Base-by-base conservation (phyloP, 1,140 invertebrate genomes). In the Ostrea denselamellosa region DNA sequence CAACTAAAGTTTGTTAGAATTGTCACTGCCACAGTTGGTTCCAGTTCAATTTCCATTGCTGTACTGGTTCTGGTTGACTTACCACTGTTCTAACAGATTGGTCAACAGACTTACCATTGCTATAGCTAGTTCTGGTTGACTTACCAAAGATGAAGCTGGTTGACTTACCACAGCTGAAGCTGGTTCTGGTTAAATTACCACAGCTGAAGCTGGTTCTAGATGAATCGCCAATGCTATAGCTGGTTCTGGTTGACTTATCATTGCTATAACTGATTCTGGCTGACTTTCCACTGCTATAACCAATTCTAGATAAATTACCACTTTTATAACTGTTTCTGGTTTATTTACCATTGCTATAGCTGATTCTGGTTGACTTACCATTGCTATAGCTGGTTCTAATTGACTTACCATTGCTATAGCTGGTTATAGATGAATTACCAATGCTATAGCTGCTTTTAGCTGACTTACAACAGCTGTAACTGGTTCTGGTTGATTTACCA, bases 341-440 rank as follows among this genome's bases (percentile, higher is more conserved):
- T 68, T 0, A 52, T 28, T 53, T 83, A 83, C 0, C 0, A 51
- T 0, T n/a, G 52, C 14, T 83, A 28, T n/a, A 51, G 2, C 10
- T 51, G 81, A 2, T 83, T 83, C 52, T 51, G 81, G 34, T 51
- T 83, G 12, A 83, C 95, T 95, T 95, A 97, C 96, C 98, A 99
- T n/a, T n/a, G 8, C 5, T 68, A 8, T 25, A 68, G 5, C 0
- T 68, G n/a, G 65, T 68, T 68, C n/a, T 25, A 4, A 0, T 68
- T 68, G 22, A 68, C 65, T 68, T 28, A 68, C n/a, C 0, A 68
- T 0, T 25, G 4, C 2, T 68, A 8, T 25, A 65, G 62, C 62
- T 19, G 19, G 17, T 65, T 28, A 12, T 65, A n/a, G 8, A 8
- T 65, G 0, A 0, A 17, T 22, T 65, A n/a, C 17, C 62, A 8